Evolutionary conservation across 1,140 invertebrate species (phyloP).

Genomic region (Dufourea novaeangliae): DNA sequence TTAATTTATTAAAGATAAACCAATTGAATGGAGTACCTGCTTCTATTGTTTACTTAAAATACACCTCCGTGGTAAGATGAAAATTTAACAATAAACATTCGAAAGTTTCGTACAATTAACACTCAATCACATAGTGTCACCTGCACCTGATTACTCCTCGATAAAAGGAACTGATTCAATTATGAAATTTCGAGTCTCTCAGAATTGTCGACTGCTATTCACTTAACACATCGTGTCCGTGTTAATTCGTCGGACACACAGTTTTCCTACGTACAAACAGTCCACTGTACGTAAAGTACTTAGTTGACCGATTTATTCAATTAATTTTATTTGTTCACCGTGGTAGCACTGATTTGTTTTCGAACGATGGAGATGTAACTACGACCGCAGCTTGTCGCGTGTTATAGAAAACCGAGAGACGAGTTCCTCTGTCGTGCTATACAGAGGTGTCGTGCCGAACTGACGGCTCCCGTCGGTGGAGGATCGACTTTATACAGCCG

Average conservation of each 20-base stretch:
- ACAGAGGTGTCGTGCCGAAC: conserved; percentile 65
- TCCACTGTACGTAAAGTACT: not conserved
- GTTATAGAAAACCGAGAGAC: conserved; percentile 47
- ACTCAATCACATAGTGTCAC: conserved; percentile 23
- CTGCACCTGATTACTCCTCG: not conserved
- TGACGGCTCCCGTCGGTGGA: conserved; percentile 64
- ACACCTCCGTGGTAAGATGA: not conserved
- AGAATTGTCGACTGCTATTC: not conserved
- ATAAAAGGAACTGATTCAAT: not conserved
- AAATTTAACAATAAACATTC: not conserved
- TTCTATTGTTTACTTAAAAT: not conserved
- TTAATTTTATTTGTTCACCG: conserved; percentile 19
- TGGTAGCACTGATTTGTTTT: conserved; percentile 3
- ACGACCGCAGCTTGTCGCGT: conserved; percentile 26
- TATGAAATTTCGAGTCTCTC: too few species aligned
- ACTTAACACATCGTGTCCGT: not conserved
- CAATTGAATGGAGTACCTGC: not conserved
- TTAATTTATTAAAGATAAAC: not conserved
- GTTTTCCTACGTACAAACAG: not conserved
- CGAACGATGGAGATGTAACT: not conserved
- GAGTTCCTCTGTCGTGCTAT: conserved; percentile 56
- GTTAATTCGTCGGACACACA: not conserved
- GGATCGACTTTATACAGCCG: conserved; percentile 66
- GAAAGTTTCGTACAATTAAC: not conserved
- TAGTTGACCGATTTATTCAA: not conserved